phyloP scores from a whole-genome alignment of 2,797 vertebrate species.

The Schizopygopsis malacanthus region DNA sequence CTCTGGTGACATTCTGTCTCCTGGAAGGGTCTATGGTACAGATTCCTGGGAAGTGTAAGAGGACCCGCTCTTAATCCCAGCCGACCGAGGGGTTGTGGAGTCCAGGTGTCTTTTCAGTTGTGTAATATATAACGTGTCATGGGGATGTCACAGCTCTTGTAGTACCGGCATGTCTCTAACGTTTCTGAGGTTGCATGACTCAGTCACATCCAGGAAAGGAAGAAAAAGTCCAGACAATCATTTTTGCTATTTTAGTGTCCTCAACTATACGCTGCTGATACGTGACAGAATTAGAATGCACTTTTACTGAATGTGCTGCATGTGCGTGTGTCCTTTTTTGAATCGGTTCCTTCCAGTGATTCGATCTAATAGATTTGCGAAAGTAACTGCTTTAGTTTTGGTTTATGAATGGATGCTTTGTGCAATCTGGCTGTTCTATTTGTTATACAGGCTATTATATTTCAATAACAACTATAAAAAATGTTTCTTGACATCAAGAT shows the following conservation, averaged over 20 bases:
- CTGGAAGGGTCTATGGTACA: conserved; percentile 63
- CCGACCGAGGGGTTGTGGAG: conserved; percentile 5
- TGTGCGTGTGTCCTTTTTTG: not conserved
- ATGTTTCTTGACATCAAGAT: not conserved
- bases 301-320: not conserved
- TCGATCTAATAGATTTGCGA: not conserved
- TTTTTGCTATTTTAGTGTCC: not conserved
- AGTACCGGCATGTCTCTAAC: conserved; percentile 7
- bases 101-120: conserved; percentile 62
- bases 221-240: conserved; percentile 13
- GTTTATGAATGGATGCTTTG: not conserved
- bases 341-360: conserved; percentile 6
- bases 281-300: not conserved
- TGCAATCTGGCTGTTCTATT: not conserved
- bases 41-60: conserved; percentile 69
- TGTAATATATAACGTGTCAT: conserved; percentile 57
- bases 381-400: not conserved
- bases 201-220: conserved; percentile 18
- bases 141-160: conserved; percentile 49
- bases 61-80: conserved; percentile 35
- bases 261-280: not conserved
- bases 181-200: conserved; percentile 37
- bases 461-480: no score
- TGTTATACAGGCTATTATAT: not conserved
- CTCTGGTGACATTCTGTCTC: conserved; percentile 70